Evolutionary conservation across 2,113 vertebrate species (phyloP), one percentile per base, ranked within the genome.

Genomic region (Microtus pennsylvanicus): DNA sequence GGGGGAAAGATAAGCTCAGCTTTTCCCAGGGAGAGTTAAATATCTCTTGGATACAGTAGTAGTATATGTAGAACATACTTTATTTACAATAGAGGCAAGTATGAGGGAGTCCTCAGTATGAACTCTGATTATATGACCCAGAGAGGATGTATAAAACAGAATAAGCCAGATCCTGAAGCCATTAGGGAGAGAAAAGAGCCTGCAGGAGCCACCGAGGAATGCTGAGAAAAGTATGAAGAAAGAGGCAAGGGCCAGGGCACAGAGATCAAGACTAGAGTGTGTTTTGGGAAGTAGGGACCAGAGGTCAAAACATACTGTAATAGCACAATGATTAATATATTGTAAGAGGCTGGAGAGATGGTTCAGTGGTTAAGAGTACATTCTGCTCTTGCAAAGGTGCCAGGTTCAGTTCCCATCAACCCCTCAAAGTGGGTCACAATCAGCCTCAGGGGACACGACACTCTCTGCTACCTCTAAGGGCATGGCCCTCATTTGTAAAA

Each of bases 91-190:
- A 91, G 47, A 83, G n/a, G 47, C 81, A 70, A 12, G 9, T 74
- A 61, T 94, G 76, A 85, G 50, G 94, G 69, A 24, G 28, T 50
- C 82, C 52, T 88, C 21, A 35, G 35, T 8, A 88, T 74, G 52
- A 24, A 58, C 5, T 3, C 22, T 2, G 13, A 65, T 83, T 75
- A 81, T 22, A 58, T 82, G 75, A 80, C 24, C 35, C 24, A 74
- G 19, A 38, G 47, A 94, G 21, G 50, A 6, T 75, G 30, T 61
- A 3, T n/a, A 92, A 45, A 93, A 74, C 90, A 35, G 24, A 50
- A 77, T 78, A 19, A 87, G n/a, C 76, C 55, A 87, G 77, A 72
- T 87, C 24, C 75, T 89, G 38, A 96, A 95, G 91, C 78, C 28
- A 74, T 19, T 42, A 33, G 61, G 80, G 61, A 11, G 19, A 19